Conservation (phyloP, 2,797 vertebrate genomes). For the Cichlasoma orientale region DNA sequence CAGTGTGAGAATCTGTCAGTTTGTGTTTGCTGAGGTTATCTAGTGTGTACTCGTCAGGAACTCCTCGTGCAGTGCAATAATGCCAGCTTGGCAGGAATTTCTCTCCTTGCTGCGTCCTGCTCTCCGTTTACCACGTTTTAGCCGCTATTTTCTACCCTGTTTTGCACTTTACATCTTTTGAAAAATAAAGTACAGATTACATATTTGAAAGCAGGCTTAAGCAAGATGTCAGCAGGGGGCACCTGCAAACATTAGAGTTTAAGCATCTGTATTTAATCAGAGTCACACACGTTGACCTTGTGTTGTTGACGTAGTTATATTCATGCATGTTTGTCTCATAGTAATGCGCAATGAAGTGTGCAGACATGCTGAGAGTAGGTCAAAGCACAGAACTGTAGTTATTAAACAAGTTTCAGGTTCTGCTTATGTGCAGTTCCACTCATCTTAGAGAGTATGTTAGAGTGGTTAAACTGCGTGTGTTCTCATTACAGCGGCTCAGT, state of each 20-base stretch:
- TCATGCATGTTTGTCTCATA: background rate
- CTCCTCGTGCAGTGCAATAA: slow-evolving; percentile 22
- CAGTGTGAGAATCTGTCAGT: slow-evolving; percentile 66
- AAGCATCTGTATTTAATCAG: background rate
- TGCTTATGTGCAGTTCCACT: background rate
- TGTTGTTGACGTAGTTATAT: background rate
- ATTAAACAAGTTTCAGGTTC: background rate
- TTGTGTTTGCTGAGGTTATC: slow-evolving; percentile 57
- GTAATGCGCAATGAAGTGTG: background rate
- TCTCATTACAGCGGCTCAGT: slow-evolving; percentile 88
- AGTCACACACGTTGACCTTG: background rate
- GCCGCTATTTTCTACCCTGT: background rate
- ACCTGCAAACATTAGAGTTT: background rate
- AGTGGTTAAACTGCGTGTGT: background rate
- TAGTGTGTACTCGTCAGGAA: slow-evolving; percentile 61
- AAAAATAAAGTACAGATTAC: too few species aligned
- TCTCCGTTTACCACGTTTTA: background rate
- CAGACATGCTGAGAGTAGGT: background rate
- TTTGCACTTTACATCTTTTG: background rate
- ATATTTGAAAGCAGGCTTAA: background rate
- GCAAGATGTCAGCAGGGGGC: background rate
- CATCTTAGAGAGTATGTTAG: background rate
- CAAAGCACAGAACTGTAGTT: background rate
- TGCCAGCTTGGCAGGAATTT: slow-evolving; percentile 47
- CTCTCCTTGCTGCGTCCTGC: background rate